Conservation (phyloP, 2,113 vertebrate species). For the Tachuris rubrigastra region DNA sequence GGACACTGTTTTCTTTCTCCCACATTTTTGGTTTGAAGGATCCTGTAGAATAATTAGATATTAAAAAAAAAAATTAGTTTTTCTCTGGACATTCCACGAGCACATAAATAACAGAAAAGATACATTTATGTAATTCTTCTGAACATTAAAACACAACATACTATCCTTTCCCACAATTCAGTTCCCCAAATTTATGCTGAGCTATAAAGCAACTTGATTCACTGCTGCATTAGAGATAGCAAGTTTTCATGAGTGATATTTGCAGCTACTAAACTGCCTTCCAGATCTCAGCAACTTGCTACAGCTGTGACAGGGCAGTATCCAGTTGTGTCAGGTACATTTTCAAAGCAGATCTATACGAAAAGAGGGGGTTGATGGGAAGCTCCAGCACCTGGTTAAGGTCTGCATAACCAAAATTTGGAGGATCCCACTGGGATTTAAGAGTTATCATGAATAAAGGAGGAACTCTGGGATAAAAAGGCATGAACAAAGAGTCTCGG, state of each 20-base stretch:
- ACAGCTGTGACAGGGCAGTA: not conserved
- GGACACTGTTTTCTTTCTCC: constrained; percentile 95
- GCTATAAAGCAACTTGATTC: not conserved
- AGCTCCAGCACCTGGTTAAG: not conserved
- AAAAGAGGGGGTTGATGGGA: not conserved
- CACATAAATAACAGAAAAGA: not conserved
- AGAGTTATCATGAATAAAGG: not conserved
- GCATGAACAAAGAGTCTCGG: not conserved
- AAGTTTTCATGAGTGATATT: not conserved
- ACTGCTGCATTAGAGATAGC: not conserved
- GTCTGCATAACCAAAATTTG: not conserved
- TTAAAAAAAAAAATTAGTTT: not conserved
- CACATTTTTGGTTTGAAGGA: constrained; percentile 89
- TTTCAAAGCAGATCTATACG: not conserved
- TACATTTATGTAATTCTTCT: not conserved
- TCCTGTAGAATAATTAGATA: constrained; percentile 78
- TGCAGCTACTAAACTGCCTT: not conserved
- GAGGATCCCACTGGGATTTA: not conserved
- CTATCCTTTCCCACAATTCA: not conserved
- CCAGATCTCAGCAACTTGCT: not conserved
- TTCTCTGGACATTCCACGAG: not conserved
- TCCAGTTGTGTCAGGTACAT: rapidly evolving
- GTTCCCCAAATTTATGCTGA: not conserved
- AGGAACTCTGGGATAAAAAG: not conserved
- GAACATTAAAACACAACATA: not conserved